These are phyloP conservation scores for Noctilio leporinus DNA, from an alignment of 2,113 vertebrate species.

Conservation along the genomic window DNA sequence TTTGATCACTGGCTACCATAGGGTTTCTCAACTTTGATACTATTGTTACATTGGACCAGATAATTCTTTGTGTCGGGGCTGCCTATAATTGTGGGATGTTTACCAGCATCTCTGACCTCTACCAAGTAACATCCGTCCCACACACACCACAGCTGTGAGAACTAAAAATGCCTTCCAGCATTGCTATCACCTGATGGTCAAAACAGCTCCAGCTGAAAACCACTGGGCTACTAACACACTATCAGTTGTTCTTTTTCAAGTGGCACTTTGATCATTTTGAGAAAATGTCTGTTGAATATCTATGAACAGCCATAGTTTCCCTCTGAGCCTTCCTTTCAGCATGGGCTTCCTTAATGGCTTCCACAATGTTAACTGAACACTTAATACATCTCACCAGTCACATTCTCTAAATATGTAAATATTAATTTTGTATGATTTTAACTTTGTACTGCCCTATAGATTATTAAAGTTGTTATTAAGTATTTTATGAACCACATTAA, in stretches of 20 bases:
- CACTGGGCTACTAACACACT: not conserved
- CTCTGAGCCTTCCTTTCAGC: not conserved
- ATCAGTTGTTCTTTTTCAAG: not conserved
- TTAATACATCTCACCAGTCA: not conserved
- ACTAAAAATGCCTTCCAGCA: not conserved
- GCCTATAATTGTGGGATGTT: not conserved
- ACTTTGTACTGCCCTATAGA: not conserved
- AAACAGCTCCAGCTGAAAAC: not conserved
- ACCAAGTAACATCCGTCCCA: not conserved
- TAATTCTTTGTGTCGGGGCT: not conserved
- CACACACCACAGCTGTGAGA: not conserved
- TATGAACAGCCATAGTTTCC: not conserved
- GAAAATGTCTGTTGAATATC: not conserved
- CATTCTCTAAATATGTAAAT: not conserved
- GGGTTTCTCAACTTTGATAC: not conserved
- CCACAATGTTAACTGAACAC: not conserved
- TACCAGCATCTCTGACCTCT: not conserved
- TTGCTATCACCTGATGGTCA: not conserved
- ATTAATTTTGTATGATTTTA: not conserved
- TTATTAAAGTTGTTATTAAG: not conserved
- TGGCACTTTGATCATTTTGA: not conserved
- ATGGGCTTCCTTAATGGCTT: not conserved
- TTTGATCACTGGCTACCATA: not conserved
- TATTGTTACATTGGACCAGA: not conserved
- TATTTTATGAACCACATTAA: not conserved